Base-by-base conservation (phyloP, 2,888 invertebrate species). In the Ennomos quercinarius region DNA sequence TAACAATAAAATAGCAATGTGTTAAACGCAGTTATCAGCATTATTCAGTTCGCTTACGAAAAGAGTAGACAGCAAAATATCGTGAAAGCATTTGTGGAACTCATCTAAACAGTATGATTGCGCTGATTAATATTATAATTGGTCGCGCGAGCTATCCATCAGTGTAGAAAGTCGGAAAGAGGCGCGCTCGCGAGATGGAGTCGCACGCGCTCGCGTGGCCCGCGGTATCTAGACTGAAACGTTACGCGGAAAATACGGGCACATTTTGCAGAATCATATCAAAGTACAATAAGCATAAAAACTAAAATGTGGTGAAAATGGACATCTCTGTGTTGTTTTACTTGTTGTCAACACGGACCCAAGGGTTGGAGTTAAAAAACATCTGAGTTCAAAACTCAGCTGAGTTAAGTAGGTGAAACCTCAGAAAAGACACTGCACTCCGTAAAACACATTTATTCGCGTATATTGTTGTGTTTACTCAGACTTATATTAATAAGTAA, bases 71-170 rank as follows among this genome's bases (percentile, higher is more conserved):
- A 12, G 41, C 17, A 13, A 54, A 55, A 43, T 45, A 50, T 79
- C 83, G 83, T 85, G 84, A 87, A 88, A 88, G 85, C 81, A 83
- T 79, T 80, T 77, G 73, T 75, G 81, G 84, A 84, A 85, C 82
- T 85, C 87, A 84, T 84, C 84, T 84, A 71, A 76, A 78, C 77
- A 78, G 81, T 86, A 84, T 83, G 89, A 86, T 87, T 88, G 87
- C 85, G 84, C 89, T 90, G 88, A 90, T 91, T 92, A 91, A 92
- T 91, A 92, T 89, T 90, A 86, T 91, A 92, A 91, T 91, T 90
- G 88, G 79, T 84, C 78, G 83, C 80, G 84, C 87, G 88, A 83
- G 84, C 85, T 84, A 90, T 90, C 86, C 86, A 85, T 90, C 89
- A 87, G 84, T 81, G 86, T 92, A 92, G 92, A 92, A 92, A 92